Evolutionary conservation across 2,113 vertebrate genomes (phyloP).

Genomic region (Notechis scutatus): DNA sequence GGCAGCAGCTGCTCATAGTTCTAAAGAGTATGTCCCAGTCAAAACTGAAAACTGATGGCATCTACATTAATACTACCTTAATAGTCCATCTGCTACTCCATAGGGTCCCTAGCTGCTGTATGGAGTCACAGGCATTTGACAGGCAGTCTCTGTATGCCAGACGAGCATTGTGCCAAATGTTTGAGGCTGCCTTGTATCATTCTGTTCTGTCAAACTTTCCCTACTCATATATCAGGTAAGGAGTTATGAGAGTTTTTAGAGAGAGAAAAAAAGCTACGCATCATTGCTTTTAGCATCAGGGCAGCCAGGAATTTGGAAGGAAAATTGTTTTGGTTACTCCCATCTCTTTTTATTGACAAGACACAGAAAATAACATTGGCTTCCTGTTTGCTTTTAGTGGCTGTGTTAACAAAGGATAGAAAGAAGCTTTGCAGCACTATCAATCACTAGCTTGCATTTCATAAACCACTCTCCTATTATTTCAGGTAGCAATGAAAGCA

Average conservation of each 20-base stretch:
- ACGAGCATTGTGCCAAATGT: conserved; percentile 98
- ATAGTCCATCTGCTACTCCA: conserved; percentile 99
- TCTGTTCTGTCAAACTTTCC: conserved; percentile 97
- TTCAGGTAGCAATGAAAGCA: conserved; percentile 50
- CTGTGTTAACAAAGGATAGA: conserved; percentile 50
- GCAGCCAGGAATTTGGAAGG: conserved; percentile 62
- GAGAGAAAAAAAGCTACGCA: conserved; percentile 62
- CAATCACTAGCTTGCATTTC: conserved; percentile 24
- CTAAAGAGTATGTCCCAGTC: conserved; percentile 99
- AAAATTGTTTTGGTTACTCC: conserved; percentile 56
- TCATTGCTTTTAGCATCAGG: conserved; percentile 78
- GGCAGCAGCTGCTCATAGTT: conserved; percentile 99
- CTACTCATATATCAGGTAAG: conserved; percentile 86
- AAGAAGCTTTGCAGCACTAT: conserved; percentile 61
- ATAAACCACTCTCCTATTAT: conserved; percentile 38
- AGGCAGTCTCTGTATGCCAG: conserved; percentile 99
- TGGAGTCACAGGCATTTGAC: conserved; percentile 99
- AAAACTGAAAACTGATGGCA: conserved; percentile 99
- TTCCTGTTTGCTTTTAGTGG: conserved; percentile 44
- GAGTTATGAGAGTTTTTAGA: conserved; percentile 79
- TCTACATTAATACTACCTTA: conserved; percentile 99
- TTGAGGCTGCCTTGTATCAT: conserved; percentile 91
- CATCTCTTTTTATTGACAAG: conserved; percentile 54
- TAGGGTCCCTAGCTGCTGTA: conserved; percentile 98
- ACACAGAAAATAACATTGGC: conserved; percentile 42